phyloP scores from a whole-genome alignment of 23 tunicate genomes.

The Aplidium turbinatum region DNA sequence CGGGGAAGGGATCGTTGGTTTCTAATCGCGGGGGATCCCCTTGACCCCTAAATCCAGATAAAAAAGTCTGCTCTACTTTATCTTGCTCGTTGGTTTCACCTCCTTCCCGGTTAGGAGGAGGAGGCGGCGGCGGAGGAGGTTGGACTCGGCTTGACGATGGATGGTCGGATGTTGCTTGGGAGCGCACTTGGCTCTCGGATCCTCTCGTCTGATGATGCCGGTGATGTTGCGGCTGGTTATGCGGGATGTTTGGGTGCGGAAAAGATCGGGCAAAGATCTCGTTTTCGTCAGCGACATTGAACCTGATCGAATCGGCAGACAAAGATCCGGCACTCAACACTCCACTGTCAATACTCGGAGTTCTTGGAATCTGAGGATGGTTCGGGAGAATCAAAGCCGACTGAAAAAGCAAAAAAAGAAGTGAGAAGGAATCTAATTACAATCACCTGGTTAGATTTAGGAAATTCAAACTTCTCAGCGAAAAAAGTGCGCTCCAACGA shows the following conservation, averaged over 20 bases:
- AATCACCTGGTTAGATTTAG: too few relatives aligned
- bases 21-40: conserved; percentile 97
- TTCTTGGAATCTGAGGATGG: conserved; percentile 69
- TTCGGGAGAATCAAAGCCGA: conserved; percentile 65
- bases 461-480: too few relatives aligned
- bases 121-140: too few relatives aligned
- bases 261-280: conserved; percentile 40
- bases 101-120: too few relatives aligned
- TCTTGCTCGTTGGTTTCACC: too few relatives aligned
- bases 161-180: too few relatives aligned
- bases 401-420: conserved; percentile 29
- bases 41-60: conserved; percentile 98
- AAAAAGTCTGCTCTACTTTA: conserved; percentile 93
- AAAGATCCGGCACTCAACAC: conserved; percentile 46
- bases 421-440: too few relatives aligned
- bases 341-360: conserved; percentile 79
- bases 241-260: conserved; percentile 14
- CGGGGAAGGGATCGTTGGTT: conserved; percentile 66
- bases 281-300: conserved; percentile 49
- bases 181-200: too few relatives aligned
- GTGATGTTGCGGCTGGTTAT: conserved; percentile 55
- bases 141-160: too few relatives aligned
- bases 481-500: too few relatives aligned
- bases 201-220: too few relatives aligned
- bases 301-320: conserved; percentile 68